A percentile compares a stretch with the other conserved stretches of the same genome.
Conservation (phyloP, 2,113 vertebrate species). For the Scopus umbretta region DNA sequence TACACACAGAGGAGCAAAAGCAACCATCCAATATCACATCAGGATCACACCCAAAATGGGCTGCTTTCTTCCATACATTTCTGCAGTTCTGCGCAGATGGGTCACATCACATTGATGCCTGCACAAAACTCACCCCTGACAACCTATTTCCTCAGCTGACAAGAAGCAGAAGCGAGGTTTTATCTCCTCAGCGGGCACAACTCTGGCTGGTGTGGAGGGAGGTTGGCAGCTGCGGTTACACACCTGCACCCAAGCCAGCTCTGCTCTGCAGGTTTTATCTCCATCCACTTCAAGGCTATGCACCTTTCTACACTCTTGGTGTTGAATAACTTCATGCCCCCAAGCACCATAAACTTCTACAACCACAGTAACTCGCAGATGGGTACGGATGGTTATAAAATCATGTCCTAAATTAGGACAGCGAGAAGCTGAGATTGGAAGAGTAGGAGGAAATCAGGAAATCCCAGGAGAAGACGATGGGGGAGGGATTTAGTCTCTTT, state of each 20-base stretch:
- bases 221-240: fast-evolving
- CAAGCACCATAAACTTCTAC: not conserved
- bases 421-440: constrained; percentile 26
- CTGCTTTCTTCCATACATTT: not conserved
- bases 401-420: constrained; percentile 36
- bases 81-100: not conserved
- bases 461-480: constrained; percentile 24
- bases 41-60: not conserved
- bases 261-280: not conserved
- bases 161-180: not conserved
- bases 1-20: not conserved
- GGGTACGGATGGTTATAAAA: constrained; percentile 35
- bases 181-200: fast-evolving
- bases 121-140: not conserved
- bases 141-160: not conserved
- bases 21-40: not conserved
- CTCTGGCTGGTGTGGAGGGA: not conserved
- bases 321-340: not conserved
- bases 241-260: not conserved
- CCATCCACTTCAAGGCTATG: not conserved
- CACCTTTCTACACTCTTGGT: not conserved
- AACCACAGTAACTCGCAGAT: constrained; percentile 1
- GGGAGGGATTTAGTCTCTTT: constrained; percentile 47
- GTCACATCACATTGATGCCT: not conserved
- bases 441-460: constrained; percentile 53